These are phyloP conservation scores for Erpobdella octoculata DNA, from an alignment of 2,888 invertebrate genomes.

Conservation along the genomic window DNA sequence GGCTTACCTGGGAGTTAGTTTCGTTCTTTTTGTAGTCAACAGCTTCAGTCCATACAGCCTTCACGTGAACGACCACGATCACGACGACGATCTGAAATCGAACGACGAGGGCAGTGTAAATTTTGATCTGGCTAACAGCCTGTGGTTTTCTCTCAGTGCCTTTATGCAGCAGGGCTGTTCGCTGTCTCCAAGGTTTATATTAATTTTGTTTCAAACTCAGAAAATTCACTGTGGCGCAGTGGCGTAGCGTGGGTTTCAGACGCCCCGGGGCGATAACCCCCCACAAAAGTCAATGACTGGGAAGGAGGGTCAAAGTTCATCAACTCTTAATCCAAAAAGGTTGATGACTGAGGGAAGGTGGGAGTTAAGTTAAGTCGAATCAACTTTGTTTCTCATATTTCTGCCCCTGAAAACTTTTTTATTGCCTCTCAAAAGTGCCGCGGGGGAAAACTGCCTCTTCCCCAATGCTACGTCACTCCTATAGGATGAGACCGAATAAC, in stretches of 20 bases:
- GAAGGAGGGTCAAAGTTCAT: too few relatives aligned
- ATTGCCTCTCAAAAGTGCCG: too few relatives aligned
- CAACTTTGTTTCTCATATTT: too few relatives aligned
- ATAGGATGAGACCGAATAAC: too few relatives aligned
- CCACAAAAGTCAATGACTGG: not conserved
- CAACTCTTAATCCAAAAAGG: too few relatives aligned
- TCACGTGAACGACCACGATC: slow-evolving; percentile 56
- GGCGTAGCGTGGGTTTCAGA: not conserved
- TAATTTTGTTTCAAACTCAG: too few relatives aligned
- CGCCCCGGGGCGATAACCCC: not conserved
- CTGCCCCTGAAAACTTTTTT: too few relatives aligned
- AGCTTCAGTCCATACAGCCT: slow-evolving; percentile 94
- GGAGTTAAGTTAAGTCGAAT: too few relatives aligned
- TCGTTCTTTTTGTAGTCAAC: slow-evolving; percentile 90
- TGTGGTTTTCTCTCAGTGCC: slow-evolving; percentile 54
- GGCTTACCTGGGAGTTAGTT: slow-evolving; percentile 89
- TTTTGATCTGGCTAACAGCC: slow-evolving; percentile 18
- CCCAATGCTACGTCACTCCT: too few relatives aligned
- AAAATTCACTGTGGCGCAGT: not conserved
- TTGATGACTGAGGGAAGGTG: too few relatives aligned
- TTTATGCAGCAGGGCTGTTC: slow-evolving; percentile 97
- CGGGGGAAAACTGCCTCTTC: too few relatives aligned
- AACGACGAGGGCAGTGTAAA: slow-evolving; percentile 10
- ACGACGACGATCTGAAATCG: not conserved
- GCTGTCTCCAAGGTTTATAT: slow-evolving; percentile 71